A percentile compares a stretch with the other conserved stretches of the same genome.
phyloP scores from a whole-genome alignment of 2,797 vertebrate genomes.

The Falco concolor region DNA sequence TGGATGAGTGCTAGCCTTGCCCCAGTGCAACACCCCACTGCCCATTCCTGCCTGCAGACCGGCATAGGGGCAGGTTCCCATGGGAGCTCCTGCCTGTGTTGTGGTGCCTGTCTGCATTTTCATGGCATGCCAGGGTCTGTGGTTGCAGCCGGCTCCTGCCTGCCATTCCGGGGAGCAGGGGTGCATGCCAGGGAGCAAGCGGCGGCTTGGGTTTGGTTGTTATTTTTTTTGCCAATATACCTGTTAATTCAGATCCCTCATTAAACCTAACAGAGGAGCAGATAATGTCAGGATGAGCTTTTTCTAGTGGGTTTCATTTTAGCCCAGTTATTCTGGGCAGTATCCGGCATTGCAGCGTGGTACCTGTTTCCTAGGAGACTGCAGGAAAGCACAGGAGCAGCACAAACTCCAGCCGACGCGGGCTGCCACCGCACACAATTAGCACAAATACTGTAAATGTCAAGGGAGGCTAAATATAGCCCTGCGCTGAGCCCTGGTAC shows the following conservation, averaged over 20 bases:
- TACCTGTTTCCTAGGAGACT: conserved; percentile 73
- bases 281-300: neutral
- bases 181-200: neutral
- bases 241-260: neutral
- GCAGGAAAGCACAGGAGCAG: conserved; percentile 18
- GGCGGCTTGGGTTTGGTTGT: too few relatives aligned
- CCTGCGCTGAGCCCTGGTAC: neutral
- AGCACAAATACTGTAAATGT: conserved; percentile 64
- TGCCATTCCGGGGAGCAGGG: neutral
- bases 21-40: neutral
- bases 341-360: conserved; percentile 45
- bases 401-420: neutral
- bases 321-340: conserved; percentile 28
- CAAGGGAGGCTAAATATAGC: conserved; percentile 67
- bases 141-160: neutral
- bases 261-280: neutral
- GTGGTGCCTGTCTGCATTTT: accelerated
- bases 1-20: neutral
- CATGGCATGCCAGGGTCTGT: accelerated
- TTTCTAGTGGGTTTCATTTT: neutral
- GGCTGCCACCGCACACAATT: conserved; percentile 28
- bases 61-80: neutral
- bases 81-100: accelerated
- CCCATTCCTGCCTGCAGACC: neutral
- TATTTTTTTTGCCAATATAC: neutral